These are phyloP conservation scores for Linyphia triangularis DNA, from an alignment of 2,888 invertebrate genomes.

Conservation along the genomic window DNA sequence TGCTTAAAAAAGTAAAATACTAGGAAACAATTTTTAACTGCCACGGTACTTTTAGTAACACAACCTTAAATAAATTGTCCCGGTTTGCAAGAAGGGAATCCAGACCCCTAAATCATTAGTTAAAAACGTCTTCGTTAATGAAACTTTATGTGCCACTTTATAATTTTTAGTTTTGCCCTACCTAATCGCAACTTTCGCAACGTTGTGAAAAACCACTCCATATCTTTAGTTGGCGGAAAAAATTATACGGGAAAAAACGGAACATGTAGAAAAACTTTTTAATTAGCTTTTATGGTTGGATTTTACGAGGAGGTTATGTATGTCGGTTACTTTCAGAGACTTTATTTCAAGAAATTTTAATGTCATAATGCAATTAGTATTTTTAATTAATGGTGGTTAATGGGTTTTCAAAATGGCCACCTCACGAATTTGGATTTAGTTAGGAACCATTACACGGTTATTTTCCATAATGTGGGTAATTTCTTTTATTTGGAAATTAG, in stretches of 20 bases:
- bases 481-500: constrained; percentile 13
- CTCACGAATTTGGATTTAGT: constrained; percentile 12
- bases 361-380: constrained; percentile 51
- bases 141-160: constrained; percentile 41
- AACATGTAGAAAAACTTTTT: constrained; percentile 33
- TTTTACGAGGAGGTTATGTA: constrained; percentile 50
- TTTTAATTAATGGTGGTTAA: constrained; percentile 48
- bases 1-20: too few species aligned
- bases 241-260: constrained; percentile 29
- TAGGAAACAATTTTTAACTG: too few species aligned
- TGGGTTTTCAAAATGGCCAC: constrained; percentile 26
- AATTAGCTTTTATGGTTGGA: constrained; percentile 60
- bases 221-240: background rate
- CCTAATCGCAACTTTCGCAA: background rate
- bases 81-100: background rate
- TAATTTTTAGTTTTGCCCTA: constrained; percentile 13
- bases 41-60: constrained; percentile 23
- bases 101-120: constrained; percentile 53
- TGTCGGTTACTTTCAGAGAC: constrained; percentile 31
- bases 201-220: constrained; percentile 22
- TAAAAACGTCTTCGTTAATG: constrained; percentile 59
- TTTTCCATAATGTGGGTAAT: constrained; percentile 14
- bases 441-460: constrained; percentile 1
- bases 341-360: constrained; percentile 24
- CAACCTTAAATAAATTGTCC: constrained; percentile 37